Conservation (phyloP, 2,797 vertebrate species). For the Nannoperca obscura region DNA sequence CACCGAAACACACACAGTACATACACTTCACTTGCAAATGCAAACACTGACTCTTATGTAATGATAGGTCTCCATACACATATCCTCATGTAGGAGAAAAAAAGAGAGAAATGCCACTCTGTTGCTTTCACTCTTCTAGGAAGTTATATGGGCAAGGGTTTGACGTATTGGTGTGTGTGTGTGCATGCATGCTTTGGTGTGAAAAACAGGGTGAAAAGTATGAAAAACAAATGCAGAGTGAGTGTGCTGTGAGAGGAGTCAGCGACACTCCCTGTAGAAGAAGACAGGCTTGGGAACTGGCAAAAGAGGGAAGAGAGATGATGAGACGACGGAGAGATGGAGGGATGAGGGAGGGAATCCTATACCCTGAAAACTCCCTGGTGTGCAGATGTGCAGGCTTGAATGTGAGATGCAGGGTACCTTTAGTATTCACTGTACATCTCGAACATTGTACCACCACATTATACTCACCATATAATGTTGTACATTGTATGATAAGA, state of each 20-base stretch:
- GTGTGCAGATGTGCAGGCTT: slow-evolving; percentile 42
- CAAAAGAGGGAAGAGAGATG: slow-evolving; percentile 43
- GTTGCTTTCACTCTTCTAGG: slow-evolving; percentile 9
- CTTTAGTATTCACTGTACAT: slow-evolving; percentile 34
- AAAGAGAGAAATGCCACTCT: slow-evolving; percentile 7
- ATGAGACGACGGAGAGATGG: slow-evolving; percentile 44
- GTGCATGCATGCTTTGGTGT: slow-evolving; percentile 1
- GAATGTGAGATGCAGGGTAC: slow-evolving; percentile 25
- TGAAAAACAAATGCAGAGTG: slow-evolving; percentile 38
- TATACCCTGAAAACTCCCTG: slow-evolving; percentile 39
- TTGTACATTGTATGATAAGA: not conserved
- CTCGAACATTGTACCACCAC: slow-evolving; percentile 9
- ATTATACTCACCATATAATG: not conserved
- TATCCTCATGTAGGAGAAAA: slow-evolving; percentile 10
- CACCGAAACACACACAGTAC: slow-evolving; percentile 20
- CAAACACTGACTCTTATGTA: slow-evolving; percentile 27
- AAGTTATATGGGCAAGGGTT: not conserved
- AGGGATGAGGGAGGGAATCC: slow-evolving; percentile 36
- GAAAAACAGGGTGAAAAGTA: slow-evolving; percentile 1
- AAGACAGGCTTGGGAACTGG: slow-evolving; percentile 46
- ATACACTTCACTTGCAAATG: slow-evolving; percentile 37
- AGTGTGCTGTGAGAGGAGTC: slow-evolving; percentile 55
- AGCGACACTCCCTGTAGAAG: slow-evolving; percentile 53
- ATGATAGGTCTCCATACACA: slow-evolving; percentile 2
- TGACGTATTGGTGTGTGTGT: slow-evolving; percentile 1